Evolutionary conservation across 2,888 invertebrate genomes (phyloP).

Genomic region (Volucella bombylans): DNA sequence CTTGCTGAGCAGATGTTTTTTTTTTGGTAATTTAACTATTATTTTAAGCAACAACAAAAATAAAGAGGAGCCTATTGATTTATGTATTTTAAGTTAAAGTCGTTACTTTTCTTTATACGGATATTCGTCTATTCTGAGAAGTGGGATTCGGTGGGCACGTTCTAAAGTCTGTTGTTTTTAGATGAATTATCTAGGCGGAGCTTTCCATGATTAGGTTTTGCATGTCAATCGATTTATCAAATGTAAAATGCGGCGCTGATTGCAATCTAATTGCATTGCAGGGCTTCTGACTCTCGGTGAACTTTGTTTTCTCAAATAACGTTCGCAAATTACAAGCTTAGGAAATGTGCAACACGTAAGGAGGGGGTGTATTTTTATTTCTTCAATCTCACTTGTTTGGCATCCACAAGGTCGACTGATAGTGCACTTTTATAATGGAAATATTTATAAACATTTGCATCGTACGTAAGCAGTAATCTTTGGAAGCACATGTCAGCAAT

Average conservation of each 20-base stretch:
- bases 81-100: slow-evolving; percentile 38
- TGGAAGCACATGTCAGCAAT: too few relatives aligned
- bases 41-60: slow-evolving; percentile 65
- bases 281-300: slow-evolving; percentile 17
- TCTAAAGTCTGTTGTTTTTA: too few relatives aligned
- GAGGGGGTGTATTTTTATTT: neutral
- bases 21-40: slow-evolving; percentile 70
- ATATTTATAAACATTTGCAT: too few relatives aligned
- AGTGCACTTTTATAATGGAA: too few relatives aligned
- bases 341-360: neutral
- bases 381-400: neutral
- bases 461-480: too few relatives aligned
- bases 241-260: neutral
- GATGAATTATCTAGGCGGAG: too few relatives aligned
- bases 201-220: neutral
- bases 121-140: neutral
- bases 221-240: slow-evolving; percentile 4
- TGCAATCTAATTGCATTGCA: neutral
- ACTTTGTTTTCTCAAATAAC: slow-evolving; percentile 2
- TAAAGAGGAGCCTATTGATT: slow-evolving; percentile 48
- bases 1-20: slow-evolving; percentile 41
- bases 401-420: neutral
- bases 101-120: neutral
- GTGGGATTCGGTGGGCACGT: neutral
- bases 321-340: slow-evolving; percentile 25